phyloP scores from a whole-genome alignment of 1,140 invertebrate species.

The Lucilia cuprina region DNA sequence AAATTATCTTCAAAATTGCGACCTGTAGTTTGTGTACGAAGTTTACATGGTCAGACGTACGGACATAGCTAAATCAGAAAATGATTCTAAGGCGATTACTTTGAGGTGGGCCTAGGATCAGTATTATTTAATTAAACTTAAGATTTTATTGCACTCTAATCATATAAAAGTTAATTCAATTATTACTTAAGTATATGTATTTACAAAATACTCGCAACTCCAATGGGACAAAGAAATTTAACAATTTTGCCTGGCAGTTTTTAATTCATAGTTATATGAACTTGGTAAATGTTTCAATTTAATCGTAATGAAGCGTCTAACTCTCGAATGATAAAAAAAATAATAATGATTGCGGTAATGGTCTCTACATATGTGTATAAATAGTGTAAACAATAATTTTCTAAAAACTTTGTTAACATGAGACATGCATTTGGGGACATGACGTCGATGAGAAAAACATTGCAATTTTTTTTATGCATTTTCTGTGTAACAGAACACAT shows the following conservation, averaged over 20 bases:
- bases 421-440: not conserved
- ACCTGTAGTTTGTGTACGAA: no score
- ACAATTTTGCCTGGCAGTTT: not conserved
- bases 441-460: not conserved
- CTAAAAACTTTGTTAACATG: not conserved
- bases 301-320: not conserved
- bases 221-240: not conserved
- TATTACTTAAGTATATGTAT: not conserved
- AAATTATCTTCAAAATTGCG: no score
- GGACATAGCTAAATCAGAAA: no score
- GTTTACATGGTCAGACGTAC: no score
- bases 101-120: no score
- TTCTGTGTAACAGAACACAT: no score
- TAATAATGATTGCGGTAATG: not conserved
- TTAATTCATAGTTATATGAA: not conserved
- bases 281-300: not conserved
- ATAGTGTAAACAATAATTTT: not conserved
- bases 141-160: not conserved
- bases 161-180: not conserved
- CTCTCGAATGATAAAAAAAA: not conserved
- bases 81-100: no score
- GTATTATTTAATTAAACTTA: no score
- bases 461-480: not conserved
- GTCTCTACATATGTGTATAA: not conserved
- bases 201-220: not conserved